Evolutionary conservation across 1,140 invertebrate genomes (phyloP), one percentile per base, ranked within the genome.

Genomic region (Sycobia sp.): DNA sequence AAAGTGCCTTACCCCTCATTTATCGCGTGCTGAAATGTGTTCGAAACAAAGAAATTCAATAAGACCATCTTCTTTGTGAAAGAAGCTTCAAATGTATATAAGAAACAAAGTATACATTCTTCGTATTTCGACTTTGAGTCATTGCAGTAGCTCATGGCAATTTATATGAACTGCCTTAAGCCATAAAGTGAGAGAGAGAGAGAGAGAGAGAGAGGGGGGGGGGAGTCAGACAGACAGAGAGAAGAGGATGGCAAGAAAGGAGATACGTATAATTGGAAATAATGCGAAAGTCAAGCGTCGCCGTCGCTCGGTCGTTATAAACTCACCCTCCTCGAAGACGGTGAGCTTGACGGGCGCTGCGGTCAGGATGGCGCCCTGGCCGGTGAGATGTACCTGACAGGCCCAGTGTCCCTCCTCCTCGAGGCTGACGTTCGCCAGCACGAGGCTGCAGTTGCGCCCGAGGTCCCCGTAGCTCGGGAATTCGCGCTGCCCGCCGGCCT

Each of bases 361-460:
- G 0, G 73, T 70, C 25, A 77, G 53, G 5, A 73, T 62, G n/a
- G 71, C 67, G 59, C 73, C 77, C 13, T 69, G 62, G 1, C 73
- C 73, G 0, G 73, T 22, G 20, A 76, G 59, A 16, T 75, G 73
- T 5, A 79, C 74, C 20, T 72, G 74, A 27, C 81, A 82, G 22
- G 69, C 72, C 78, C 79, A 82, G n/a, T 73, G 71, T 25, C 81
- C 81, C 50, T 81, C 73, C 46, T 81, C 77, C 39, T 82, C 74
- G 14, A 64, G 13, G 7, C 62, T 63, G 1, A 77, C 69, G 18
- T 68, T 65, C 3, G 66, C 25, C 44, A 82, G 49, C 9, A 66
- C 55, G 11, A 82, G 71, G 43, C 77, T 81, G 47, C 81, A 82
- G 55, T 82, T 73, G 49, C 73, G 72, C 11, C 78, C 75, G 5